phyloP scores from a whole-genome alignment of 2,113 vertebrate species.

The Rostratula benghalensis region DNA sequence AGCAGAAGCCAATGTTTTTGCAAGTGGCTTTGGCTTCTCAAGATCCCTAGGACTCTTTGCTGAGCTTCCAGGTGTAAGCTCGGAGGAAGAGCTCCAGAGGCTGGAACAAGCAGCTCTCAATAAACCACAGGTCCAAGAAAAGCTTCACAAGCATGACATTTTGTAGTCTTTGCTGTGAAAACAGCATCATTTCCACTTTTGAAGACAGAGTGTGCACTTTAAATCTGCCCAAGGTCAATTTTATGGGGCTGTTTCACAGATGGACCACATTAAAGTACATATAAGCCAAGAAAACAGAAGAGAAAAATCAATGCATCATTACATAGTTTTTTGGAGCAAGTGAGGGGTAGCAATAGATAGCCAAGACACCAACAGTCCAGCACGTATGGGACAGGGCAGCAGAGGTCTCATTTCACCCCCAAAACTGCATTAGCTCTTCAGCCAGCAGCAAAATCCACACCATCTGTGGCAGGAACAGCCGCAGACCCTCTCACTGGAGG shows the following conservation, averaged over 20 bases:
- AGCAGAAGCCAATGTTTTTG: background rate
- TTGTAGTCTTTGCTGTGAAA: background rate
- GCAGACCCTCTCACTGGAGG: background rate
- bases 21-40: background rate
- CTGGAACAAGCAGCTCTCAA: background rate
- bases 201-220: background rate
- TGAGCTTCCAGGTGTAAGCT: background rate
- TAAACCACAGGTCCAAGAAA: background rate
- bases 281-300: background rate
- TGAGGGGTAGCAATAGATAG: background rate
- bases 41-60: background rate
- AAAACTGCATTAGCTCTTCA: background rate
- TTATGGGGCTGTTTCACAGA: background rate
- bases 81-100: background rate
- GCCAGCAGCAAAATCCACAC: background rate
- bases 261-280: background rate
- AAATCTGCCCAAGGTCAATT: background rate
- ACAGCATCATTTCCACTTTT: background rate
- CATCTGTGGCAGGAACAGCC: background rate
- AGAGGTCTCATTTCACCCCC: background rate
- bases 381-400: background rate
- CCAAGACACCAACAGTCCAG: background rate
- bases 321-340: background rate
- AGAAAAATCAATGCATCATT: background rate
- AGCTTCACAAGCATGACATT: rapidly evolving